These are phyloP conservation scores for Gymnopithys bicolor DNA, from an alignment of 2,797 vertebrate genomes.

Conservation along the genomic window DNA sequence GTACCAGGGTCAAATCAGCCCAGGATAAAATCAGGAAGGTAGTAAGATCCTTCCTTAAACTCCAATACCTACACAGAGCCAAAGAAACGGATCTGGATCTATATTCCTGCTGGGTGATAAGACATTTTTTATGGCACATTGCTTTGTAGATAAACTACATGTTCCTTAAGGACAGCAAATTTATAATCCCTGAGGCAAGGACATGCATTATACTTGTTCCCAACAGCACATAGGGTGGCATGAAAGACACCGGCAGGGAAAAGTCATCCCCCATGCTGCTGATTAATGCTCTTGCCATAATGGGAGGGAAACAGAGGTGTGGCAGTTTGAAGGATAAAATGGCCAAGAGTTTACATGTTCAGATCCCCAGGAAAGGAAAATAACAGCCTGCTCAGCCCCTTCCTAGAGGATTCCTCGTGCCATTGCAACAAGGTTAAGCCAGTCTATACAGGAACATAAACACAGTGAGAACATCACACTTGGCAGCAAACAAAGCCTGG, in stretches of 20 bases:
- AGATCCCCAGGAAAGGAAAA: not conserved
- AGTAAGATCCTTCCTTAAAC: not conserved
- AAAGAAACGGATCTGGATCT: not conserved
- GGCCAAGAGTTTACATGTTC: not conserved
- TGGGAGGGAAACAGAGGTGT: not conserved
- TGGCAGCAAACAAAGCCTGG: slow-evolving; percentile 7
- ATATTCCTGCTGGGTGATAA: not conserved
- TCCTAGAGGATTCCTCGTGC: not conserved
- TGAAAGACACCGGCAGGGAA: not conserved
- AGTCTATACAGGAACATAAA: not conserved
- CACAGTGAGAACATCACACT: slow-evolving; percentile 1
- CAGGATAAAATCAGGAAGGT: too few relatives aligned
- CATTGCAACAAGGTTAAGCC: not conserved
- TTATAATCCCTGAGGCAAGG: not conserved
- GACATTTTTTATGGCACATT: not conserved
- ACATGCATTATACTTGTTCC: not conserved
- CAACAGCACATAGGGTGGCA: not conserved
- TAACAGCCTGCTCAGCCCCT: not conserved
- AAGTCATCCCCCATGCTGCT: not conserved
- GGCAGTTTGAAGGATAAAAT: not conserved
- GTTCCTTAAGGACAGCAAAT: not conserved
- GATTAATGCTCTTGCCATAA: not conserved
- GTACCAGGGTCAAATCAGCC: not conserved
- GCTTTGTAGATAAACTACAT: slow-evolving; percentile 13
- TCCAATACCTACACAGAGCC: not conserved